Base-by-base conservation (phyloP, 2,113 vertebrate species). In the Myiozetetes cayanensis region DNA sequence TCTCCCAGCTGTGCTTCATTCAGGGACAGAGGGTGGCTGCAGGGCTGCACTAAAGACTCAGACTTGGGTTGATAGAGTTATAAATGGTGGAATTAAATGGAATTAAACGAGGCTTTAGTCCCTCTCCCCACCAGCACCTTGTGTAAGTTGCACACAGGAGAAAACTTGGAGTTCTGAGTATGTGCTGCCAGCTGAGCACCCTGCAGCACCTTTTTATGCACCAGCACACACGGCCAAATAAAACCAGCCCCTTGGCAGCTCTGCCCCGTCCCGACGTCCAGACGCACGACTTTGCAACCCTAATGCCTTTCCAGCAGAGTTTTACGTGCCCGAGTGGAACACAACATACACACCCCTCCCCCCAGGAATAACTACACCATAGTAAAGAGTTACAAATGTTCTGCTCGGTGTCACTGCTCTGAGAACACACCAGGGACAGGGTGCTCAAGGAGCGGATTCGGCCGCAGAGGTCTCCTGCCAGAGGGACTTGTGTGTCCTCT, bases 351-450 rank as follows among this genome's bases (percentile, higher is more conserved):
- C 46, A 89, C n/a, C 83, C 95, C 93, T 85, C 94, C 93, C 95
- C 62, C 44, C 88, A 61, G 79, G 47, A 89, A 93, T 73, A 95
- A 92, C 96, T 93, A 94, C 96, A 87, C 80, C 93, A 33, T 59
- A 95, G 75, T 37, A 96, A 96, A 96, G 87, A 93, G 89, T 93
- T 90, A 97, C 93, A 92, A 91, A 73, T 10, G 84, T 90, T 89
- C 87, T 76, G 95, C 82, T 86, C 7, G 15, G 65, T 16, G 59
- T 76, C 22, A 10, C 89, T 27, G 74, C 85, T 49, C 75, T 84
- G 95, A 43, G 59, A 82, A 83, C 6, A 85, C 93, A 28, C 85
- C 71, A 81, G 94, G 82, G 63, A 46, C 24, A 52, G 82, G 77
- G 75, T 3, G 37, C 63, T 70, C 12, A 21, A 41, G 63, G 56